A percentile compares a stretch with the other conserved stretches of the same genome.
These are phyloP conservation scores for Halyomorpha halys DNA, from an alignment of 1,140 invertebrate genomes.

Conservation along the genomic window DNA sequence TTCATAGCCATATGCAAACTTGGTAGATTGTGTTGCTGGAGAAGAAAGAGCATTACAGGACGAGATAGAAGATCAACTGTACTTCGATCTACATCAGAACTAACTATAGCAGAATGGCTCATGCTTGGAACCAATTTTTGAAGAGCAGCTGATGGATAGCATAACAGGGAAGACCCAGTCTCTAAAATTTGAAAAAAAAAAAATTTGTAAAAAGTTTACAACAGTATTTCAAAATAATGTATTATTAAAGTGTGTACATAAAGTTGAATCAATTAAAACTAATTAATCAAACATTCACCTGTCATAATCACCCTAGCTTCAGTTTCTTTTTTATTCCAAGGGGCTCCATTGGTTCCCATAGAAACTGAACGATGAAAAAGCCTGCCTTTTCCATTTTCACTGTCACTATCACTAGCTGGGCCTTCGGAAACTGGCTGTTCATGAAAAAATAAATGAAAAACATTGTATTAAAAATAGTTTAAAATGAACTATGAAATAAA, in stretches of 20 bases:
- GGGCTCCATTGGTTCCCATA: conserved; percentile 49
- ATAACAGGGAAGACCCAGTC: conserved; percentile 64
- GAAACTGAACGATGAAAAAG: conserved; percentile 56
- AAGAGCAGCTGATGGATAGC: conserved; percentile 69
- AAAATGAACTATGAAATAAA: not conserved
- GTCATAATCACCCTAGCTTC: conserved; percentile 51
- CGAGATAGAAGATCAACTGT: conserved; percentile 44
- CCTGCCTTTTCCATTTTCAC: conserved; percentile 41
- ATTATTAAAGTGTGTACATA: not conserved
- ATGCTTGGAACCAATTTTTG: conserved; percentile 55
- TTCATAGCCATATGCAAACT: conserved; percentile 71
- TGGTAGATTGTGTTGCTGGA: conserved; percentile 75
- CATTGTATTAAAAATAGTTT: not conserved
- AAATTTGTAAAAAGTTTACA: not conserved
- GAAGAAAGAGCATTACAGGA: conserved; percentile 73
- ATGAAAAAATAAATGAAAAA: conserved; percentile 7
- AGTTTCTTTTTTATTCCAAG: conserved; percentile 48
- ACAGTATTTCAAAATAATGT: not conserved
- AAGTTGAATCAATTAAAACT: conserved; percentile 6
- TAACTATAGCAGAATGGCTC: conserved; percentile 44
- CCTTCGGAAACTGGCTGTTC: conserved; percentile 46
- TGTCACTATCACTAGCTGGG: conserved; percentile 41
- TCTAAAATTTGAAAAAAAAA: conserved; percentile 33
- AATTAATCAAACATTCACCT: conserved; percentile 38
- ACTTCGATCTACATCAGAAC: conserved; percentile 34